Base-by-base conservation (phyloP, 2,113 vertebrate species). In the Zonotrichia leucophrys region DNA sequence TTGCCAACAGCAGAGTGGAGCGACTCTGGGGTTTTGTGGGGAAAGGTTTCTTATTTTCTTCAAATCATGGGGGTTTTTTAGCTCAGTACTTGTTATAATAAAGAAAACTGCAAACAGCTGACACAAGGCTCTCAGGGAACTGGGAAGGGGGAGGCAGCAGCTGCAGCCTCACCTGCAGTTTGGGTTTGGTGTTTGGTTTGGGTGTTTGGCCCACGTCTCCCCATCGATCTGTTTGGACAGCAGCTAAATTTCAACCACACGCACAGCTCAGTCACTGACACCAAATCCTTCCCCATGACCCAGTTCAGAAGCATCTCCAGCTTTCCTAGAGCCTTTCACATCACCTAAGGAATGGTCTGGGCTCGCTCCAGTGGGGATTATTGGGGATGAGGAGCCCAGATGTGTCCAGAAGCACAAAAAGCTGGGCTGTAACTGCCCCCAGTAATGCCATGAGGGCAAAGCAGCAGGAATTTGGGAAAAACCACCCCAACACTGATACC, bases 401-500 rank as follows among this genome's bases (percentile, higher is more conserved):
- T 5, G 8, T 4, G 4, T 53, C 53, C 37, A 42, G 42, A 73
- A 39, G 37, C 17, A 12, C 14, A 41, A 70, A 47, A 33, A 47
- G 33, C 47, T n/a, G 52, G 66, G 47, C 20, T 78, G 11, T 6
- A 21, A 25, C 59, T 56, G 44, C 31, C 58, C 20, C 50, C 31
- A 49, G 41, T 44, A 68, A 2, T 0, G 11, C 9, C 7, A 2
- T 0, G 2, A 50, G 19, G 7, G 14, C 5, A 12, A 15, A n/a
- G 22, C 2, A n/a, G 69, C 11, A 39, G 20, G 5, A 28, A 22
- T 67, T 13, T 3, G 56, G 15, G 27, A 53, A 5, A 24, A 53
- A 27, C 1, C 35, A 49, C 22, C 8, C 24, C 15, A 2, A 1
- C 2, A 11, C 1, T 19, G 13, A 52, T 4, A 37, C 18, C 49